Evolutionary conservation across 2,113 vertebrate species (phyloP).

Genomic region (Prochilodus magdalenae): DNA sequence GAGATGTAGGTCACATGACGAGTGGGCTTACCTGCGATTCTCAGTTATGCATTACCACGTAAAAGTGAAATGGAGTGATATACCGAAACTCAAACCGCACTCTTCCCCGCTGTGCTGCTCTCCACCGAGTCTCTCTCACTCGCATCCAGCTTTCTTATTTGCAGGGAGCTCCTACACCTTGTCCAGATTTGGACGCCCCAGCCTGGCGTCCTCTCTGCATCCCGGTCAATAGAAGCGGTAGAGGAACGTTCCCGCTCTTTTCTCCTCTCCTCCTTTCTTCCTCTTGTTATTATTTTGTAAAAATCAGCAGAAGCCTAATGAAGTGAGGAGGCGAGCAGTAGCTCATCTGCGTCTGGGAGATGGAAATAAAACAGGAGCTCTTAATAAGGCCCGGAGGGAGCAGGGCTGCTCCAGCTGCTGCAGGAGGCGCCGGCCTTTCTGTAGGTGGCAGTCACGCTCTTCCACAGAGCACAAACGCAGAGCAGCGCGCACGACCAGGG

Average conservation of each 20-base stretch:
- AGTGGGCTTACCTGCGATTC: too few species aligned
- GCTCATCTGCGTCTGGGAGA: constrained; percentile 38
- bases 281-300: constrained; percentile 22
- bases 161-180: neutral
- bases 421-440: constrained; percentile 3
- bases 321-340: constrained; percentile 23
- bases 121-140: too few species aligned
- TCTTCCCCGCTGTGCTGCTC: too few species aligned
- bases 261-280: neutral
- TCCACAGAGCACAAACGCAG: neutral
- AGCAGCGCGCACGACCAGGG: neutral
- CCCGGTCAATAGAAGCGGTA: constrained; percentile 21
- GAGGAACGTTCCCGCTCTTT: constrained; percentile 10
- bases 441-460: constrained; percentile 59
- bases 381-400: constrained; percentile 59
- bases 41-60: too few species aligned
- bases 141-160: constrained; percentile 22
- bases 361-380: constrained; percentile 47
- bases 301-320: constrained; percentile 54
- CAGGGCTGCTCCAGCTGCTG: neutral
- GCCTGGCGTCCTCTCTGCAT: constrained; percentile 14
- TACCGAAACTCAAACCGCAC: too few species aligned
- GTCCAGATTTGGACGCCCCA: neutral
- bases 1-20: too few species aligned
- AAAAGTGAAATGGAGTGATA: too few species aligned